Evolutionary conservation across 2,113 vertebrate species (phyloP), one percentile per base, ranked within the genome.

Genomic region (Microcebus jonahi): DNA sequence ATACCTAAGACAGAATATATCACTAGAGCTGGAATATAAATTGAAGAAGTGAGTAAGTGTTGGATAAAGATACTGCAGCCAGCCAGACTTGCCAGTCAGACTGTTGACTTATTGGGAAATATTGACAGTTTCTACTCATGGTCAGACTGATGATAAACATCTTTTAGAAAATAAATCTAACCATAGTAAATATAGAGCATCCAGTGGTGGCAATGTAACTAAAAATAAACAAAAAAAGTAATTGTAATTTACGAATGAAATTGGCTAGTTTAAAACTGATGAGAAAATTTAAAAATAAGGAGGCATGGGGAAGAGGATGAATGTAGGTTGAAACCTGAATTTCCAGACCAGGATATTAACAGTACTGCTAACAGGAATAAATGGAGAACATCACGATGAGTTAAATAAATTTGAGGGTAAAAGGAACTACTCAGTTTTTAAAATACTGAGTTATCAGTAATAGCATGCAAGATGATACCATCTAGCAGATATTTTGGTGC

Each of bases 391-490:
- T 36, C 29, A 55, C 0, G 8, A 8, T 59, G 21, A 65, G 14
- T 61, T 12, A 92, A 95, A 92, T 73, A 81, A 67, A 85, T 77
- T 67, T 67, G 55, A 97, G 45, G 4, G 20, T 50, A 5, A 96
- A 97, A 96, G 90, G 42, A 80, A 79, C 59, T 71, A 68, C 3
- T 80, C 23, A 29, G 0, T 36, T 90, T 90, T 90, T 50, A 79
- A 95, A 93, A 90, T 39, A 77, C 13, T 36, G 29, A 97, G 59
- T 82, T 96, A 90, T 65, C 5, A 71, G n/a, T 94, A 84, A 83
- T 53, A 36, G 50, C 14, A 61, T 57, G 6, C 39, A 57, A 80
- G 29, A 67, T 67, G n/a, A 76, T 27, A 90, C 39, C 63, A 61
- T 34, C 36, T 42, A 53, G 53, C n/a, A 57, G 50, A 25, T 80